Evolutionary conservation across 2,113 vertebrate genomes (phyloP), one percentile per base, ranked within the genome.

Genomic region (Anguilla rostrata): DNA sequence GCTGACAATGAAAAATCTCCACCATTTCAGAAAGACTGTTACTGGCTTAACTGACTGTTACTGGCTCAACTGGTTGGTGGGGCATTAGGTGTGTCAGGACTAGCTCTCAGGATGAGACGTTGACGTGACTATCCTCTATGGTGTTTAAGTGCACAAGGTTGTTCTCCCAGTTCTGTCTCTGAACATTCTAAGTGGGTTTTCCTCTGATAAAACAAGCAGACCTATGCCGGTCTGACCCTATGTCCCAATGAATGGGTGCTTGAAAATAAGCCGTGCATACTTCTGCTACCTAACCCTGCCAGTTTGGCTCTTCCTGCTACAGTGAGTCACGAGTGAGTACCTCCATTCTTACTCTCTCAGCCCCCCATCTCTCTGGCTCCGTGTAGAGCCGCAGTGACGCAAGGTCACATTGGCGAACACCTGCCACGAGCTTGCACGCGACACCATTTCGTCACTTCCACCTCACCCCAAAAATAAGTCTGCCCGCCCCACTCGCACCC

Each of bases 261-360:
- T 29, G 71, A 75, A 11, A 75, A 34, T 34, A 34, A 34, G 11
- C 11, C 60, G 34, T 34, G 11, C 8, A 34, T 63, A 34, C 26
- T 29, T 83, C 78, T 18, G 22, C 83, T 43, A 8, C 63, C 39
- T 39, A 75, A 41, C 84, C 39, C 40, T 75, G 5, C 78, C 80
- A 71, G 16, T 41, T 75, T 16, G 41, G 63, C 46, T 87, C 14
- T 40, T 66, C 34, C 39, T 8, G 79, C n/a, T 82, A 43, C 81
- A 78, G 39, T 83, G 63, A 16, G 39, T 88, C 83, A 41, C 29
- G 41, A 83, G 84, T 57, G 56, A 86, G 57, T 66, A 75, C 79
- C 81, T 87, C 46, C 63, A 39, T 53, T 41, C 7, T 39, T 80
- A 75, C 18, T 71, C 22, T 34, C 53, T 39, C n/a, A n/a, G n/a